These are phyloP conservation scores for Odontomyia ornata DNA, from an alignment of 2,888 invertebrate species.

Conservation along the genomic window DNA sequence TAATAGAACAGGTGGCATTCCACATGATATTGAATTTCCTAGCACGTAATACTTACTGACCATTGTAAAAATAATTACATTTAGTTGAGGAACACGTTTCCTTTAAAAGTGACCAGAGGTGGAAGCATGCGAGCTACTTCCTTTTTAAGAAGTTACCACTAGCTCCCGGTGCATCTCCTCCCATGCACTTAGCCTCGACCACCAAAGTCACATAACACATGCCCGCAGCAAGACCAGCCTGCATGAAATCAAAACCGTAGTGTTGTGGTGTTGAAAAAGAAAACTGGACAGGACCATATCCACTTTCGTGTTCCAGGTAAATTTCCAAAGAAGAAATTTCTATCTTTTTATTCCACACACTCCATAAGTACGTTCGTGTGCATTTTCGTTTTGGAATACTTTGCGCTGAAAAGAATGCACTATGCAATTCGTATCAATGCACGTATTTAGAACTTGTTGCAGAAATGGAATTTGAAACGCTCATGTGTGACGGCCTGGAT, in stretches of 20 bases:
- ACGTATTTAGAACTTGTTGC: conserved; percentile 2
- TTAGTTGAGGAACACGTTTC: neutral
- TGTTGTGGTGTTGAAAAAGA: neutral
- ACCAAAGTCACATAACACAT: neutral
- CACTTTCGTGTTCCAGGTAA: conserved; percentile 26
- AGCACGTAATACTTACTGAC: no score
- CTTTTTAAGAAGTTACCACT: neutral
- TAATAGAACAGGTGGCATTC: no score
- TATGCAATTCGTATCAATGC: neutral
- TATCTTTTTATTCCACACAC: neutral
- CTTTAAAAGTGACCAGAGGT: neutral
- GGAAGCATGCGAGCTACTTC: neutral
- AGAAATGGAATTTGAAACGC: conserved; percentile 36
- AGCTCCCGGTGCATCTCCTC: neutral
- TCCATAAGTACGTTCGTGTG: neutral
- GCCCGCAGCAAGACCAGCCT: neutral
- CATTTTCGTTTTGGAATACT: conserved; percentile 10
- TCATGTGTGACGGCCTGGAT: conserved; percentile 16
- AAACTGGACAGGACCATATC: conserved; percentile 31
- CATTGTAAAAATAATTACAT: no score
- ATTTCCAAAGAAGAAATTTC: neutral
- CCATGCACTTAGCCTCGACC: neutral
- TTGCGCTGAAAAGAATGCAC: conserved; percentile 13
- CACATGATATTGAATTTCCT: no score
- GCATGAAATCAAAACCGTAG: neutral